phyloP scores from a whole-genome alignment of 1,140 invertebrate species.

The Polypedilum vanderplanki region DNA sequence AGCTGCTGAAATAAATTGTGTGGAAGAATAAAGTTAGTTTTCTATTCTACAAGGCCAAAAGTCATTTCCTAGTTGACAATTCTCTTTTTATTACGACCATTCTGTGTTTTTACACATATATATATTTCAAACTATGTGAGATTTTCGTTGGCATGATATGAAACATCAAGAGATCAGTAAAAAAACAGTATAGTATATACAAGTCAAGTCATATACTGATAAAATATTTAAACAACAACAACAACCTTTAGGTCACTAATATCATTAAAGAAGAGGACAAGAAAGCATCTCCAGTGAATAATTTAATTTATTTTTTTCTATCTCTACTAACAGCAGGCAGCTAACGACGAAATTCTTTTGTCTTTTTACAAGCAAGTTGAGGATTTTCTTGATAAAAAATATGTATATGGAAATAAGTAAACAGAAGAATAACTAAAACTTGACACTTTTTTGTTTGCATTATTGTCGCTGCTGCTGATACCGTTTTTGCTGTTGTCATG shows the following conservation, averaged over 20 bases:
- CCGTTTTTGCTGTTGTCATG: not conserved
- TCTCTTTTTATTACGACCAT: too few relatives aligned
- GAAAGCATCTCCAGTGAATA: not conserved
- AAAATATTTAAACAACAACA: conserved; percentile 15
- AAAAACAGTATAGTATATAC: not conserved
- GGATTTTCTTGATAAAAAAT: conserved; percentile 10
- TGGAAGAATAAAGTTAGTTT: too few relatives aligned
- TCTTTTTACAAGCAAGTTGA: not conserved
- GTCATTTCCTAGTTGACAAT: too few relatives aligned
- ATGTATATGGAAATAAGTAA: not conserved
- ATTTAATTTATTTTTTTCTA: not conserved
- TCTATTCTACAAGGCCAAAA: too few relatives aligned
- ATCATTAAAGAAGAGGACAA: not conserved
- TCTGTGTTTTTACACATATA: too few relatives aligned
- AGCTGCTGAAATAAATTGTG: too few relatives aligned
- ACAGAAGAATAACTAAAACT: not conserved
- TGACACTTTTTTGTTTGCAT: not conserved
- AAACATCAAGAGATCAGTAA: not conserved
- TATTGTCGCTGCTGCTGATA: too few relatives aligned
- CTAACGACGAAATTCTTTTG: not conserved
- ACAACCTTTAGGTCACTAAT: conserved; percentile 1
- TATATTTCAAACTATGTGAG: too few relatives aligned
- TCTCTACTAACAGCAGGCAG: not conserved
- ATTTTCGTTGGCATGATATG: not conserved
- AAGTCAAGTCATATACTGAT: not conserved